Evolutionary conservation across 2,113 vertebrate species (phyloP), one percentile per base, ranked within the genome.

Genomic region (Rhabdomys dilectus): DNA sequence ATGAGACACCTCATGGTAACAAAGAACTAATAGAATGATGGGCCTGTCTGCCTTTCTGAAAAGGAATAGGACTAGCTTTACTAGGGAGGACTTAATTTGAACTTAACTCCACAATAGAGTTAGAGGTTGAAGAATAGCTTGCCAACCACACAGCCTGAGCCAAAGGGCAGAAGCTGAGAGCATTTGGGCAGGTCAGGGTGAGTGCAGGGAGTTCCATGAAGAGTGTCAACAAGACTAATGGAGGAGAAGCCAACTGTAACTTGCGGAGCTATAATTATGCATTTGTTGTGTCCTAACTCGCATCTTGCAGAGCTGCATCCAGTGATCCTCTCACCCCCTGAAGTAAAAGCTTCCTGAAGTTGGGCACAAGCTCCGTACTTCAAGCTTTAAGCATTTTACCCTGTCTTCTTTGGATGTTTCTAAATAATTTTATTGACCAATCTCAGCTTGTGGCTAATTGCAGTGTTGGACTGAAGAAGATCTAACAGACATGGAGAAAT

Each of bases 401-500:
- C 39, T 70, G 6, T 42, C 58, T 42, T 73, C 66, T 89, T n/a
- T 29, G 15, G 42, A 53, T 68, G 34, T 45, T 84, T 87, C 76
- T 31, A 29, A 92, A 96, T 45, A 94, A 53, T 48, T 87, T 42
- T 82, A 48, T 4, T 84, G 45, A 75, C 73, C 58, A 93, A 64
- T 78, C 73, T 73, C 51, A 62, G n/a, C 88, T 78, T 91, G 62
- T 87, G 64, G 56, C 53, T 95, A 82, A 84, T 78, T 58, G n/a
- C 42, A 64, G 3, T 3, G 4, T 89, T 91, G 12, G 36, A 34
- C 22, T 78, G 91, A 89, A 88, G 34, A 9, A 7, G 62, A 45
- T 72, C 62, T 72, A 62, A 84, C 22, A 93, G 86, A 78, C 26
- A 24, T 0, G 36, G 22, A 88, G 81, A 88, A 80, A 58, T 42